A percentile compares a stretch with the other conserved stretches of the same genome.
phyloP scores from a whole-genome alignment of 2,797 vertebrate species.

The Tolypeutes matacus region DNA sequence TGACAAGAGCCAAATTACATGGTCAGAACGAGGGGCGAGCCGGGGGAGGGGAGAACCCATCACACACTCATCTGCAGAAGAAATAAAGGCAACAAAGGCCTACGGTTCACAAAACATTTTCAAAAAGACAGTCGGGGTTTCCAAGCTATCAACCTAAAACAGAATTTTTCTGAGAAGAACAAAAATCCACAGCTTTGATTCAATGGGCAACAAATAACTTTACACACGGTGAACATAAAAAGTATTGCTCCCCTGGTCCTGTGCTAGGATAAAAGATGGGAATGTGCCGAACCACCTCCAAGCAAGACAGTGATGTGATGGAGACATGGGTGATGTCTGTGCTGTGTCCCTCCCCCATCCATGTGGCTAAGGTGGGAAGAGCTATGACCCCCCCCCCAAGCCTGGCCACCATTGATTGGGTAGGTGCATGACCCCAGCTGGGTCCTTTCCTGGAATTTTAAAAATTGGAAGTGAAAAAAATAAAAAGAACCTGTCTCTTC shows the following conservation, averaged over 20 bases:
- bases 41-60: neutral
- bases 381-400: neutral
- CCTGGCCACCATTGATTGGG: neutral
- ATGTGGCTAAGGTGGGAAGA: neutral
- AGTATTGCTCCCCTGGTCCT: neutral
- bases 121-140: neutral
- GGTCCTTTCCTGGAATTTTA: neutral
- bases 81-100: neutral
- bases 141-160: neutral
- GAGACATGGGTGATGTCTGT: rapidly evolving
- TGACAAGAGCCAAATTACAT: slow-evolving; percentile 89
- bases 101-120: neutral
- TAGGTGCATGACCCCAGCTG: neutral
- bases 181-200: neutral
- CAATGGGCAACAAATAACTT: neutral
- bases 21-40: neutral
- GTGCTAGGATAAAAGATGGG: neutral
- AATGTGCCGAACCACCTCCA: neutral
- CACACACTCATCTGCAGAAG: neutral
- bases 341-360: neutral
- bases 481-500: neutral
- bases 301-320: neutral
- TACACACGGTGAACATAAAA: neutral
- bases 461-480: neutral
- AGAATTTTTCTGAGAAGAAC: neutral